phyloP scores from a whole-genome alignment of 37 sponge, comb jelly and placozoan genomes.

The Hexactinellida sp. region DNA sequence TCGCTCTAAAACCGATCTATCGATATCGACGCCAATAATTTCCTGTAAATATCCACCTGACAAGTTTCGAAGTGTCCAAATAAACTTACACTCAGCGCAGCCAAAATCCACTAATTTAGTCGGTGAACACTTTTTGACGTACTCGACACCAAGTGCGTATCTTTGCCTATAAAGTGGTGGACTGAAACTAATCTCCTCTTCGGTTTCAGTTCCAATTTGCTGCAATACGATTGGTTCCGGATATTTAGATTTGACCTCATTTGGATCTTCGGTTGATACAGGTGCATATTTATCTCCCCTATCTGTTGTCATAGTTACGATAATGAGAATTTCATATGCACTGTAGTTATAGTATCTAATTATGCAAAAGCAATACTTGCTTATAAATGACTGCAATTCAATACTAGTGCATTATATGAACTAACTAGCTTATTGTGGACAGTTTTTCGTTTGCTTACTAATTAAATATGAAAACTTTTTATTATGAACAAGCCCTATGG shows the following conservation, averaged over 20 bases:
- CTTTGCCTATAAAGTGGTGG: slow-evolving; percentile 82
- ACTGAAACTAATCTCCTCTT: slow-evolving; percentile 31
- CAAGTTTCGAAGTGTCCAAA: slow-evolving; percentile 28
- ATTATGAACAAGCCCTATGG: too few relatives aligned
- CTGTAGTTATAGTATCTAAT: background rate
- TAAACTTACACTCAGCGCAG: slow-evolving; percentile 57
- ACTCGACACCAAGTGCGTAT: slow-evolving; percentile 38
- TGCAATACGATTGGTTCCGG: background rate
- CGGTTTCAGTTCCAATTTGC: slow-evolving; percentile 15
- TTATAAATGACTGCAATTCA: background rate
- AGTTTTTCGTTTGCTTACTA: too few relatives aligned
- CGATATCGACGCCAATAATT: slow-evolving; percentile 73
- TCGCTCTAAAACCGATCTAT: slow-evolving; percentile 28
- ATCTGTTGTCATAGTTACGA: background rate
- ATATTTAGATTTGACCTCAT: background rate
- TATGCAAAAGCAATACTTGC: background rate
- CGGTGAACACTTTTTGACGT: slow-evolving; percentile 24
- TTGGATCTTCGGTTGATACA: background rate
- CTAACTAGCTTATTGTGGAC: too few relatives aligned
- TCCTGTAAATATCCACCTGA: slow-evolving; percentile 29
- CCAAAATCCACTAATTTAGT: slow-evolving; percentile 74
- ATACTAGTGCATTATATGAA: background rate
- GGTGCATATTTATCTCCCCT: background rate
- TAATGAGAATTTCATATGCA: background rate
- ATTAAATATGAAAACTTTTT: too few relatives aligned